Conservation (phyloP, 2,888 invertebrate species). For the Sericinus montela region DNA sequence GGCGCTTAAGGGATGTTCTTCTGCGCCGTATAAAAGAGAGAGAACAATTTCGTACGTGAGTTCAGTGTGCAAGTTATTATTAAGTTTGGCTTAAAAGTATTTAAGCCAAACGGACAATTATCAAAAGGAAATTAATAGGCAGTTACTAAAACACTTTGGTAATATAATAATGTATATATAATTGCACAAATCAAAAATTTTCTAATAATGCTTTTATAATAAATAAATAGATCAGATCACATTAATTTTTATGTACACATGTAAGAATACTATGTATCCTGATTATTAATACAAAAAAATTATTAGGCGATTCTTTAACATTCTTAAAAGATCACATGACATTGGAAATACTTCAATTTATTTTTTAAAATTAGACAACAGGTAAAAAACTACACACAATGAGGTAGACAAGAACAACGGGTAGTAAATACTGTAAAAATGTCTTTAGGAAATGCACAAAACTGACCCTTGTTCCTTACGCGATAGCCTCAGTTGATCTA, state of each 20-base stretch:
- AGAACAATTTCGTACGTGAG: too few relatives aligned
- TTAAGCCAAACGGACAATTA: too few relatives aligned
- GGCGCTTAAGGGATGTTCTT: too few relatives aligned
- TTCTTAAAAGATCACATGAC: background rate
- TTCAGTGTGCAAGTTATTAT: too few relatives aligned
- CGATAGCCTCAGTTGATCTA: conserved; percentile 31
- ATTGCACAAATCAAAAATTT: too few relatives aligned
- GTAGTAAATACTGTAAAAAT: conserved; percentile 14
- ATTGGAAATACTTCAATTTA: background rate
- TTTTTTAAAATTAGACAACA: too few relatives aligned
- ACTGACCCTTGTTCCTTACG: conserved; percentile 10
- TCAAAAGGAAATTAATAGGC: too few relatives aligned
- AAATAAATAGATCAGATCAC: background rate
- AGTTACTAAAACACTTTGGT: too few relatives aligned
- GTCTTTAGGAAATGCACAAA: background rate
- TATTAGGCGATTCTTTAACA: background rate
- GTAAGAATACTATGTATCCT: background rate
- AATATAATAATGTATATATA: too few relatives aligned
- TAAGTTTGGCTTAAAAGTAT: too few relatives aligned
- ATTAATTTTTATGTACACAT: background rate
- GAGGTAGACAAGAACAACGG: conserved; percentile 16
- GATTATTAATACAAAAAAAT: background rate
- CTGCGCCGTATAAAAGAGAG: too few relatives aligned
- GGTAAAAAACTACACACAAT: conserved; percentile 1
- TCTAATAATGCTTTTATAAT: background rate